These are phyloP conservation scores for Artibeus lituratus DNA, from an alignment of 2,797 vertebrate genomes.

Conservation along the genomic window DNA sequence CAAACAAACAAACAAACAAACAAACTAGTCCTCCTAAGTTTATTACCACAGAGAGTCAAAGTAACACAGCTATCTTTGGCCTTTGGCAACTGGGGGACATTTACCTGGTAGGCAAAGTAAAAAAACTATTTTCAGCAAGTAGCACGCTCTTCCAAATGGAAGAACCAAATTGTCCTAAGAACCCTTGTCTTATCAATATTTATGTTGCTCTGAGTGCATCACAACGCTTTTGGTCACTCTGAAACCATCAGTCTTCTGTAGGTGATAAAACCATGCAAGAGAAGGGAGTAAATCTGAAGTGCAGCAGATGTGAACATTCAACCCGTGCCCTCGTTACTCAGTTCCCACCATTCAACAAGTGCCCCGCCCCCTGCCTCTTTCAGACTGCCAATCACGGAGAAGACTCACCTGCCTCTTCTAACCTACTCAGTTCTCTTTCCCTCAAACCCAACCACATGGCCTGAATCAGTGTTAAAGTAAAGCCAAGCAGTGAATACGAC, in stretches of 20 bases:
- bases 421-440: background rate
- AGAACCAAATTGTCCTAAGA: background rate
- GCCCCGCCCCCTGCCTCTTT: background rate
- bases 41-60: slow-evolving; percentile 7
- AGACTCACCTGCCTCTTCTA: background rate
- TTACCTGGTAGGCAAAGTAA: background rate
- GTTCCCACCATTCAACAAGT: background rate
- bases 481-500: background rate
- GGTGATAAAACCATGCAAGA: background rate
- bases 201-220: background rate
- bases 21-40: background rate
- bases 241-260: background rate
- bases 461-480: background rate
- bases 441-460: background rate
- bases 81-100: background rate
- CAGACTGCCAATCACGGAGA: background rate
- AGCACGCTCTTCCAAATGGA: background rate
- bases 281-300: background rate
- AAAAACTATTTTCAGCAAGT: background rate
- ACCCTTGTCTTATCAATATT: background rate
- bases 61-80: background rate
- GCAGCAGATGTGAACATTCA: background rate
- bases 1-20: background rate
- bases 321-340: background rate
- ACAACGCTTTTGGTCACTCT: background rate